Conservation (phyloP, 2,888 invertebrate species). For the Perithous albicinctus region DNA sequence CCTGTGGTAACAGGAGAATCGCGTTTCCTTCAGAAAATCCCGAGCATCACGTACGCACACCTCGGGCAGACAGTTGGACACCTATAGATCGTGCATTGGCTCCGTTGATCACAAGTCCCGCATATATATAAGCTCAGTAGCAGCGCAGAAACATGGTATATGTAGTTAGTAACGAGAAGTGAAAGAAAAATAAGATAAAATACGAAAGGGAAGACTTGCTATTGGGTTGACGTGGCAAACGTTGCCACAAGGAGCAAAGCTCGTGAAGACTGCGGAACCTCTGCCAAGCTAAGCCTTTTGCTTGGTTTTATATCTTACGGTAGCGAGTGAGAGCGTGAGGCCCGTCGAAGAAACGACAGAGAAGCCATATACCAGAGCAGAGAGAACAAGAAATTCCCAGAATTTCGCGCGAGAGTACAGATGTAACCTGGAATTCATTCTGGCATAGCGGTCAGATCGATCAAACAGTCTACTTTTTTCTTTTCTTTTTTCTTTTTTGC, state of each 20-base stretch:
- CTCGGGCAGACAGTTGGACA: conserved; percentile 61
- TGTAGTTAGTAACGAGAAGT: conserved; percentile 52
- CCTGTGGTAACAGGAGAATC: neutral
- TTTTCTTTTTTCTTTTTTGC: too few relatives aligned
- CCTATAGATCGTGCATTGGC: conserved; percentile 58
- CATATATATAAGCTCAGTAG: conserved; percentile 17
- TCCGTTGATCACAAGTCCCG: conserved; percentile 50
- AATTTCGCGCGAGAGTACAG: conserved; percentile 59
- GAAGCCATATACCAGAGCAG: conserved; percentile 30
- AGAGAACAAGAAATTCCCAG: conserved; percentile 60
- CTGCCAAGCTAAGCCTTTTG: conserved; percentile 40
- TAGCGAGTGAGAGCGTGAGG: conserved; percentile 13
- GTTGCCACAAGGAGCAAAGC: conserved; percentile 52
- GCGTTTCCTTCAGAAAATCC: conserved; percentile 24
- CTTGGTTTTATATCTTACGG: neutral
- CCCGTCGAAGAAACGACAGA: conserved; percentile 27
- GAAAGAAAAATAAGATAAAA: conserved; percentile 29
- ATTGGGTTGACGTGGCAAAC: conserved; percentile 53
- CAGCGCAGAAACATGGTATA: conserved; percentile 49
- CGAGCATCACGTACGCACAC: conserved; percentile 60
- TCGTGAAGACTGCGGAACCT: conserved; percentile 62
- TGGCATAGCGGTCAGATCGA: conserved; percentile 48
- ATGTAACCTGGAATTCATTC: conserved; percentile 59
- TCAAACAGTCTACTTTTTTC: too few relatives aligned
- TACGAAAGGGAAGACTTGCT: conserved; percentile 35